A percentile compares a stretch with the other conserved stretches of the same genome.
phyloP scores from a whole-genome alignment of 2,113 vertebrate genomes.

The Semnornis frantzii region DNA sequence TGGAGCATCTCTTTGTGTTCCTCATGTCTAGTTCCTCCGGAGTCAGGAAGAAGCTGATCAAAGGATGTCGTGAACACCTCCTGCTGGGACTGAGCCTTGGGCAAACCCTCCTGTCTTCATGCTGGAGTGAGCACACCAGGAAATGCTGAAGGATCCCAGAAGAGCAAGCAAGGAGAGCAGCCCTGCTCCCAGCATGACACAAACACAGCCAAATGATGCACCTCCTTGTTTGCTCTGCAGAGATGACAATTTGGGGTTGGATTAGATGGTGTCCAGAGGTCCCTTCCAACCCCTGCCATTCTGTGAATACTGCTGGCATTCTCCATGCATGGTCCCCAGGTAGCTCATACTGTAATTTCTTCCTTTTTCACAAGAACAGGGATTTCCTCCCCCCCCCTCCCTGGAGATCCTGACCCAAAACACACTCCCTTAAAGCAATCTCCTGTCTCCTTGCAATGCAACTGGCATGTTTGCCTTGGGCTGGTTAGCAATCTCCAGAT shows the following conservation, averaged over 20 bases:
- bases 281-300: too few relatives aligned
- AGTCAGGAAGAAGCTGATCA: not conserved
- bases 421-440: not conserved
- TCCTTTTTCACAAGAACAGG: not conserved
- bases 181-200: not conserved
- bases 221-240: not conserved
- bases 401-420: not conserved
- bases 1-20: not conserved
- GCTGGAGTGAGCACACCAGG: not conserved
- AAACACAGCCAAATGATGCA: not conserved
- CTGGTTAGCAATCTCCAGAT: not conserved
- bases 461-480: not conserved
- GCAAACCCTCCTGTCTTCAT: not conserved
- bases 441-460: not conserved
- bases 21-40: fast-evolving
- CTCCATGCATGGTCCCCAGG: not conserved
- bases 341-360: not conserved
- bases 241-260: not conserved
- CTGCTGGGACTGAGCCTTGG: not conserved
- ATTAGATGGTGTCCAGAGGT: too few relatives aligned
- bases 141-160: not conserved
- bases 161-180: not conserved
- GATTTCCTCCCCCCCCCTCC: not conserved
- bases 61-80: not conserved
- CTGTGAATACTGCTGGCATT: not conserved